These are phyloP conservation scores for Scrobipalpa costella DNA, from an alignment of 2,888 invertebrate genomes.

Conservation along the genomic window DNA sequence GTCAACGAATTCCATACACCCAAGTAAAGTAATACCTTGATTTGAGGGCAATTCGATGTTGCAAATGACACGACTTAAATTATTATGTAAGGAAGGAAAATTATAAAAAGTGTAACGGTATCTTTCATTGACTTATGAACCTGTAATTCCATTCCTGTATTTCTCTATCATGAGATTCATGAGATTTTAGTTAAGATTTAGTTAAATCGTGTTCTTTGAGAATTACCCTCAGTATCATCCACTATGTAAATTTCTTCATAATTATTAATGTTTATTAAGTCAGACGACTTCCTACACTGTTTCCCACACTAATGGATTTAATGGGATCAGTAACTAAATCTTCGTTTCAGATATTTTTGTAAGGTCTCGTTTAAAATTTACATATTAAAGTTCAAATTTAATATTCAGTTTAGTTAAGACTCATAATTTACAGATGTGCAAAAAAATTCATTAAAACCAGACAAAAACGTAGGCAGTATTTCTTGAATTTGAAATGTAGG, in stretches of 20 bases:
- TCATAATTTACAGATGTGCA: not conserved
- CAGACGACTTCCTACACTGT: slow-evolving; percentile 4
- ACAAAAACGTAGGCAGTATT: too few relatives aligned
- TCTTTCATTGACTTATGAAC: too few relatives aligned
- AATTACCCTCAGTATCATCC: not conserved
- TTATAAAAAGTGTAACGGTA: too few relatives aligned
- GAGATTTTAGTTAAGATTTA: too few relatives aligned
- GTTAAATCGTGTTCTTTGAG: too few relatives aligned
- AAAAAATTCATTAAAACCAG: too few relatives aligned
- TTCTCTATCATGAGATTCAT: too few relatives aligned
- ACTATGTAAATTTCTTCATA: slow-evolving; percentile 6
- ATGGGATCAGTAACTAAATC: not conserved
- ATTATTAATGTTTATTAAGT: slow-evolving; percentile 8
- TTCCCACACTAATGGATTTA: not conserved
- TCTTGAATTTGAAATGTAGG: too few relatives aligned
- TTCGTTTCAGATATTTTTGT: not conserved
- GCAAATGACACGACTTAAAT: not conserved
- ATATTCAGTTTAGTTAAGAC: not conserved
- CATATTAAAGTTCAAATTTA: not conserved
- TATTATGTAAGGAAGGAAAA: too few relatives aligned
- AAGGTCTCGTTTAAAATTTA: not conserved
- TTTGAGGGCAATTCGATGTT: not conserved
- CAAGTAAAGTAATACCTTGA: slow-evolving; percentile 4
- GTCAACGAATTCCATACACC: not conserved
- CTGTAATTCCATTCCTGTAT: too few relatives aligned